Conservation (phyloP, 1,140 invertebrate species). For the Ceratina calcarata region DNA sequence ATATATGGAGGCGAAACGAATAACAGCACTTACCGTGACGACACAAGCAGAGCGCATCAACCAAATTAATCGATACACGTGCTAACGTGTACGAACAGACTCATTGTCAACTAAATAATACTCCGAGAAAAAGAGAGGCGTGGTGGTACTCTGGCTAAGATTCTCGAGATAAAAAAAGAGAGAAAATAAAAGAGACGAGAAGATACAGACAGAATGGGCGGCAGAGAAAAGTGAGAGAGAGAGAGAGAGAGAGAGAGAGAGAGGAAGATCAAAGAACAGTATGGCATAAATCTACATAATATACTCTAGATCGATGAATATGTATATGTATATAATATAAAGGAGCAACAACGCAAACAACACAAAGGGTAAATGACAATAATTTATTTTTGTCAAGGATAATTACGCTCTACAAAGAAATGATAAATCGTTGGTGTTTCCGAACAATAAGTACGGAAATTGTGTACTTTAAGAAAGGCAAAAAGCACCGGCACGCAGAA, state of each 20-base stretch:
- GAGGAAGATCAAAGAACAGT: slow-evolving; percentile 13
- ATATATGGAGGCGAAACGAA: slow-evolving; percentile 27
- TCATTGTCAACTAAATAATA: not conserved
- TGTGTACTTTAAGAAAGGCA: slow-evolving; percentile 40
- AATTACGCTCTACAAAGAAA: slow-evolving; percentile 78
- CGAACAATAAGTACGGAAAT: slow-evolving; percentile 76
- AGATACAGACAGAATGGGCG: not conserved
- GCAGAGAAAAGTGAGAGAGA: not conserved
- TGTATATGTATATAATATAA: slow-evolving; percentile 13
- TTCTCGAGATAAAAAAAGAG: not conserved
- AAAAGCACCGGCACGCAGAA: slow-evolving; percentile 54
- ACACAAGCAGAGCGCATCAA: slow-evolving; percentile 38
- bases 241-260: slow-evolving; percentile 33
- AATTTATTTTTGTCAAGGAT: slow-evolving; percentile 79
- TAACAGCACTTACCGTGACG: slow-evolving; percentile 52
- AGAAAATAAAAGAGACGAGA: not conserved
- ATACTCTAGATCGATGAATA: not conserved
- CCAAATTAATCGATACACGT: slow-evolving; percentile 39
- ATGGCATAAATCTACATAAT: too few relatives aligned
- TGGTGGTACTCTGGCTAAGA: not conserved
- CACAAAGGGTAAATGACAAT: slow-evolving; percentile 76
- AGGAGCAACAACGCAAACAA: slow-evolving; percentile 68
- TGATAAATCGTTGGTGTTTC: slow-evolving; percentile 73
- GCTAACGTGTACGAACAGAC: not conserved
- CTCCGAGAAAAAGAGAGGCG: not conserved